A percentile compares a stretch with the other conserved stretches of the same genome.
phyloP scores from a whole-genome alignment of 1,140 invertebrate species.

The Drosophila serrata region DNA sequence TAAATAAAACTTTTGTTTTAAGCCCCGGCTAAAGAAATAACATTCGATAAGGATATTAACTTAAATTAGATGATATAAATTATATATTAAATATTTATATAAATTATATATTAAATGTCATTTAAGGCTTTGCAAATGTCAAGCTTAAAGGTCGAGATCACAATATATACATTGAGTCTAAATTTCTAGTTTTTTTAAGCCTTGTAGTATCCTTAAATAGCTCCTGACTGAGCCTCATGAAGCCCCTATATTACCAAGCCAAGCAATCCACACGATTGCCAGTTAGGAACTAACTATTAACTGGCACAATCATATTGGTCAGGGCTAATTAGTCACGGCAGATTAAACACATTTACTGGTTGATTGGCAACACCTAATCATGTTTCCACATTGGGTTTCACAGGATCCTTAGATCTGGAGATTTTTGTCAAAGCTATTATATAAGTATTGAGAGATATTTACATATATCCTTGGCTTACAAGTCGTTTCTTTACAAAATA shows the following conservation, averaged over 20 bases:
- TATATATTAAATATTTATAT: background rate
- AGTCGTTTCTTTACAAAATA: background rate
- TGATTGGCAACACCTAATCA: background rate
- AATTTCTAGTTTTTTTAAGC: background rate
- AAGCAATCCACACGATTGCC: background rate
- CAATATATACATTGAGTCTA: background rate
- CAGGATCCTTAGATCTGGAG: too few relatives aligned
- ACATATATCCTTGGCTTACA: too few relatives aligned
- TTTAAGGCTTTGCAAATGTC: background rate
- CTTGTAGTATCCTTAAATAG: background rate
- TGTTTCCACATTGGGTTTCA: background rate
- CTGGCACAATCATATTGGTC: background rate
- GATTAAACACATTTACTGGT: background rate
- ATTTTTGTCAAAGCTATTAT: background rate
- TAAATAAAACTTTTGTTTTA: background rate
- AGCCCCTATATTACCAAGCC: background rate
- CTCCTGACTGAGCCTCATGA: background rate
- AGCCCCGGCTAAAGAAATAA: background rate
- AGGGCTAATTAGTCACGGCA: slow-evolving; percentile 1
- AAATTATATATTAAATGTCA: background rate
- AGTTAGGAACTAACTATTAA: background rate
- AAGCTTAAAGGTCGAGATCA: background rate
- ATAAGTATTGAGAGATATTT: background rate
- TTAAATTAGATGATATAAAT: too few relatives aligned
- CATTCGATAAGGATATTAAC: background rate